Conservation (phyloP, 2,888 invertebrate species). For the Agrotis puta region DNA sequence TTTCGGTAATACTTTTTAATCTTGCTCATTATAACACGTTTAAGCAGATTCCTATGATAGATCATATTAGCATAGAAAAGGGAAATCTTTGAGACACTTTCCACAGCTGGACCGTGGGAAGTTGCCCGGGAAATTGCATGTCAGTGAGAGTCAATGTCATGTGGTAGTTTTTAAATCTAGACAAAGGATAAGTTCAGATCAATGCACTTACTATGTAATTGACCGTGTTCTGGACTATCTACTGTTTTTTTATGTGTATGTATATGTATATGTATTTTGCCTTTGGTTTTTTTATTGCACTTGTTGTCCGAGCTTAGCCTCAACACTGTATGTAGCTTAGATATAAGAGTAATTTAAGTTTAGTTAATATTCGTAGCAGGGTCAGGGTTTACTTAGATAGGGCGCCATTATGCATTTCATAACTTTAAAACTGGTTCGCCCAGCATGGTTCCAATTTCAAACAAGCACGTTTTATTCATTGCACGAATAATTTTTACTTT, state of each 20-base stretch:
- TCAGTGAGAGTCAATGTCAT: not conserved
- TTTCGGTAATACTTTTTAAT: not conserved
- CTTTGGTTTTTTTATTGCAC: not conserved
- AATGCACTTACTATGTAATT: not conserved
- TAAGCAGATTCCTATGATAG: not conserved
- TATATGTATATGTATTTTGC: too few species aligned
- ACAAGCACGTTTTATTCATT: slow-evolving; percentile 14
- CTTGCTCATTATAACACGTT: slow-evolving; percentile 12
- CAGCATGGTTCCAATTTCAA: slow-evolving; percentile 40
- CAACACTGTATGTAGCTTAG: slow-evolving; percentile 7
- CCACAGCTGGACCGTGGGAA: not conserved
- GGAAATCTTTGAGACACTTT: too few species aligned
- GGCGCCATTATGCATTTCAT: slow-evolving; percentile 10
- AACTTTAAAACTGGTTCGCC: not conserved
- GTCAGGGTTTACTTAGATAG: too few species aligned
- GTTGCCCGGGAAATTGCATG: slow-evolving; percentile 28
- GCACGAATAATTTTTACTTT: slow-evolving; percentile 27
- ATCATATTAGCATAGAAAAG: not conserved
- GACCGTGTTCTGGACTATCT: not conserved
- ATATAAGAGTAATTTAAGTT: slow-evolving; percentile 22
- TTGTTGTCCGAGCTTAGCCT: slow-evolving; percentile 12
- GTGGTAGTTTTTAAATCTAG: not conserved
- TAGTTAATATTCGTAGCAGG: not conserved
- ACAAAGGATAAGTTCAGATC: slow-evolving; percentile 28
- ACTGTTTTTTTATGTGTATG: too few species aligned